phyloP scores from a whole-genome alignment of 2,113 vertebrate genomes.

The Rhipidura dahli region DNA sequence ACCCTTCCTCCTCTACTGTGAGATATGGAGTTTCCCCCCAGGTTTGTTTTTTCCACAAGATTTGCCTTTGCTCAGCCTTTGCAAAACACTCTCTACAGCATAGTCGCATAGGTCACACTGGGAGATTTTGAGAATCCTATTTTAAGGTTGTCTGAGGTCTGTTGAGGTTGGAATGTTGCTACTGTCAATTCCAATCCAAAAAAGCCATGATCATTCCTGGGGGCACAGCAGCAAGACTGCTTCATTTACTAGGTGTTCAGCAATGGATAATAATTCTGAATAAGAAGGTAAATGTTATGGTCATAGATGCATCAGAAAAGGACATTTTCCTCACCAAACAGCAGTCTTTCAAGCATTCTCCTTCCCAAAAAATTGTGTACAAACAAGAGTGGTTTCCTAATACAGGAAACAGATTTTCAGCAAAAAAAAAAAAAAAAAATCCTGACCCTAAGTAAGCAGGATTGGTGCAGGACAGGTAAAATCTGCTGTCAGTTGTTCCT shows the following conservation, averaged over 20 bases:
- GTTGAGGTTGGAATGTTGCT: not conserved
- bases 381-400: not conserved
- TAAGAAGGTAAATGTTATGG: not conserved
- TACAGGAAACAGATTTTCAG: not conserved
- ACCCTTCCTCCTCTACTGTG: not conserved
- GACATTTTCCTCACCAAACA: not conserved
- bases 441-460: not conserved
- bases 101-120: accelerated
- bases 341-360: not conserved
- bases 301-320: not conserved
- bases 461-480: not conserved
- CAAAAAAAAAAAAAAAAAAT: not conserved
- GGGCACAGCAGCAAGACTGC: not conserved
- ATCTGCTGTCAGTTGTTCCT: not conserved
- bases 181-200: not conserved
- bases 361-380: not conserved
- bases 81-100: not conserved
- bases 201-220: not conserved
- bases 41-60: not conserved
- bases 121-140: not conserved
- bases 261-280: not conserved
- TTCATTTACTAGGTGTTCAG: not conserved
- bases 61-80: not conserved
- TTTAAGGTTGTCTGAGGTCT: not conserved
- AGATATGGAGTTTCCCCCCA: accelerated